A percentile compares a stretch with the other conserved stretches of the same genome.
phyloP scores from a whole-genome alignment of 2,113 vertebrate species.

The Pollimyrus isidori region DNA sequence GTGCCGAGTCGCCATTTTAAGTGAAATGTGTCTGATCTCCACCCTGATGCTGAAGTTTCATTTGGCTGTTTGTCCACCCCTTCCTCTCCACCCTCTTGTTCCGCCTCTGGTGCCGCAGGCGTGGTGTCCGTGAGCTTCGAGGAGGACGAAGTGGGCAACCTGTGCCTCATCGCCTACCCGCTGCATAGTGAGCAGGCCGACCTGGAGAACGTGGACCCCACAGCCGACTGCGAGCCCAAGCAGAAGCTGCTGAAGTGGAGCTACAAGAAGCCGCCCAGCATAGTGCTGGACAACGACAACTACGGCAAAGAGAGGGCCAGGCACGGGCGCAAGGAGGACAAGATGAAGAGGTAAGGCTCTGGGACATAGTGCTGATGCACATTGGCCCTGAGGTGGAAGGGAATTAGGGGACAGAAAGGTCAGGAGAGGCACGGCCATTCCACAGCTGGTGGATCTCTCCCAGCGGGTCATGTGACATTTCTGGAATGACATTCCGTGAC shows the following conservation, averaged over 20 bases:
- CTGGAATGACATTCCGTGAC: background rate
- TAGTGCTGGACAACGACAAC: constrained; percentile 84
- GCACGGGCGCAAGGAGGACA: constrained; percentile 86
- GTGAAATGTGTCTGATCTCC: background rate
- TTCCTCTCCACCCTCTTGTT: constrained; percentile 24
- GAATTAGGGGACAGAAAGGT: background rate
- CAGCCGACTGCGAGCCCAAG: constrained; percentile 87
- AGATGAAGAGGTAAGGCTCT: constrained; percentile 74
- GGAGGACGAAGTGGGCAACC: constrained; percentile 90
- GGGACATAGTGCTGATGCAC: background rate
- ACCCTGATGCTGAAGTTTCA: background rate
- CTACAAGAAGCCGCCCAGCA: constrained; percentile 73
- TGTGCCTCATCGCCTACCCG: constrained; percentile 94
- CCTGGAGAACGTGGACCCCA: constrained; percentile 81
- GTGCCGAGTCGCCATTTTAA: background rate
- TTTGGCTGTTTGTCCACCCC: background rate
- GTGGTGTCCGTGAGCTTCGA: constrained; percentile 95
- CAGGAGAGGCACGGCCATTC: background rate
- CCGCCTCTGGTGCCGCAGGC: constrained; percentile 54
- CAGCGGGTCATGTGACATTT: background rate
- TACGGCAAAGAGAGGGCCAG: constrained; percentile 77
- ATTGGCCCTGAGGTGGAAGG: background rate
- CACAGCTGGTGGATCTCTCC: background rate
- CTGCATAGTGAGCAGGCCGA: constrained; percentile 80
- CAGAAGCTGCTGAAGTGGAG: constrained; percentile 86